A percentile compares a stretch with the other conserved stretches of the same genome.
phyloP scores from a whole-genome alignment of 2,888 invertebrate genomes.

The Tethea ocularis region DNA sequence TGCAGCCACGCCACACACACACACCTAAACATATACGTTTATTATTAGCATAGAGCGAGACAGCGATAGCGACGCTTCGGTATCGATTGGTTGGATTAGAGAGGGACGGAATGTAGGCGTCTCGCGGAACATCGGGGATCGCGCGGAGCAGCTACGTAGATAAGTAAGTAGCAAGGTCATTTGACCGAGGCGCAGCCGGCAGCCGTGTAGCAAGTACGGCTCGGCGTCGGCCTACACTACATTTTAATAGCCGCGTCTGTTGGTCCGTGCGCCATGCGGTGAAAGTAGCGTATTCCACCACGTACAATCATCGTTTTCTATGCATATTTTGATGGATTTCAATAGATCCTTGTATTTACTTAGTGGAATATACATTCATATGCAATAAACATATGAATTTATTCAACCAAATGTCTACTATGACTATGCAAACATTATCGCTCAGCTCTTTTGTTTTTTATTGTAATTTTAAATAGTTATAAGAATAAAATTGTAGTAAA shows the following conservation, averaged over 20 bases:
- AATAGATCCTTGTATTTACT: not conserved
- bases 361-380: not conserved
- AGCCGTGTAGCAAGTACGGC: slow-evolving; percentile 19
- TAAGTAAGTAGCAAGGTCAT: slow-evolving; percentile 78
- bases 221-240: slow-evolving; percentile 20
- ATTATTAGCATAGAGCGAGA: slow-evolving; percentile 73
- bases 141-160: slow-evolving; percentile 55
- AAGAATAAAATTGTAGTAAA: too few relatives aligned
- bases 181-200: slow-evolving; percentile 46
- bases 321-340: not conserved
- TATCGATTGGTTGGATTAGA: slow-evolving; percentile 62
- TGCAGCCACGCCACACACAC: slow-evolving; percentile 46
- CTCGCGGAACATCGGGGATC: slow-evolving; percentile 45
- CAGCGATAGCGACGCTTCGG: slow-evolving; percentile 37
- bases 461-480: not conserved
- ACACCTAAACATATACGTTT: slow-evolving; percentile 45
- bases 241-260: slow-evolving; percentile 30
- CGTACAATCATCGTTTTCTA: slow-evolving; percentile 1
- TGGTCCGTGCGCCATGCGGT: slow-evolving; percentile 26
- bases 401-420: too few relatives aligned
- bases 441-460: not conserved
- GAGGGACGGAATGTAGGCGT: slow-evolving; percentile 42
- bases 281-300: slow-evolving; percentile 38
- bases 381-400: not conserved
- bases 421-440: not conserved